Evolutionary conservation across 2,888 invertebrate species (phyloP), one percentile per base, ranked within the genome.

Genomic region (Balanococcus diminutus): DNA sequence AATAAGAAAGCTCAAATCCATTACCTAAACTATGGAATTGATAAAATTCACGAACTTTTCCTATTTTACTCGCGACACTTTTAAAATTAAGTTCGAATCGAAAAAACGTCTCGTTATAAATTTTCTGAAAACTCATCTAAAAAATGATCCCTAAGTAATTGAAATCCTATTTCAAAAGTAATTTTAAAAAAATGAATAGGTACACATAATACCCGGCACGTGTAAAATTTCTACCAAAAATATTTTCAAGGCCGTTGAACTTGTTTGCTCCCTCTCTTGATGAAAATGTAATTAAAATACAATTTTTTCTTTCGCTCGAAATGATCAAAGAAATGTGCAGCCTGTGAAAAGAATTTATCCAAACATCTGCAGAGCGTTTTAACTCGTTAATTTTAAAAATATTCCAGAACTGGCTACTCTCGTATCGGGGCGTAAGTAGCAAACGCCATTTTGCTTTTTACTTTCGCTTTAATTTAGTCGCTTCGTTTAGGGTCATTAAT

Each of bases 401-500:
- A 61, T 61, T 61, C 22, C 25, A 25, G 11, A 61, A 61, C 8
- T 61, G 61, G 22, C 61, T 61, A 22, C 61, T 25, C n/a, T 25
- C 22, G 6, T 22, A 2, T 16, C 22, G 22, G 51, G 51, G 14
- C 16, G 8, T 6, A 61, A 61, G 61, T 9, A 61, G 25, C 61
- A 22, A 61, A 61, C 61, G 61, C 61, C 61, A 61, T 61, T 61
- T 61, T 61, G 22, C 61, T 61, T 61, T 51, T 22, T 61, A 61
- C 61, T 61, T 51, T 61, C 61, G 11, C 22, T 61, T 61, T 61
- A 61, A 61, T 61, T 61, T 25, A 61, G 61, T 2, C 22, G 22
- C 61, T 61, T 61, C 25, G 61, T 61, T 61, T 61, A 61, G 61
- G 61, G 61, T 61, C 61, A 61, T 61, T 61, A 61, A 61, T 61